These are phyloP conservation scores for Chiroxiphia lanceolata DNA, from an alignment of 2,797 vertebrate species.

Conservation along the genomic window DNA sequence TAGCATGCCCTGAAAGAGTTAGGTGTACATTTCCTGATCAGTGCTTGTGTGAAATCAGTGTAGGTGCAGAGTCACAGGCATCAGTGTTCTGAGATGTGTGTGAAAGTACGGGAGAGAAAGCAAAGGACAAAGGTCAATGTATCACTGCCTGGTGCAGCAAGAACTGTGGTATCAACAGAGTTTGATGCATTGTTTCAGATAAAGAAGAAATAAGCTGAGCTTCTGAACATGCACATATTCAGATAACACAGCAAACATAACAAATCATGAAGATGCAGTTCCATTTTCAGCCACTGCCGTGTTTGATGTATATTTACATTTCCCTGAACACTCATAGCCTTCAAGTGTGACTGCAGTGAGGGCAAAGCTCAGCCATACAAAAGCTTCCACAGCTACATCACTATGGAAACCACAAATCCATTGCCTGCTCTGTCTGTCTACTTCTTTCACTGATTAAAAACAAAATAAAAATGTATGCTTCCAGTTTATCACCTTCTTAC, in stretches of 20 bases:
- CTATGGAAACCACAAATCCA: conserved; percentile 62
- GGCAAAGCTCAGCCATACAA: background rate
- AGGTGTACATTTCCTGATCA: background rate
- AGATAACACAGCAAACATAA: background rate
- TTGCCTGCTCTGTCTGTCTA: background rate
- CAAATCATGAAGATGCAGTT: background rate
- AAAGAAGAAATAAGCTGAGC: background rate
- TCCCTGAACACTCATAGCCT: background rate
- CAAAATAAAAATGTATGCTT: background rate
- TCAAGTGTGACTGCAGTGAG: conserved; percentile 5
- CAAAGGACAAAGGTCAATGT: background rate
- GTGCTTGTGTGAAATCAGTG: background rate
- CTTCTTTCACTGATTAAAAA: background rate
- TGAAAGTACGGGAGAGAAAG: background rate
- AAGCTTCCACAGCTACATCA: conserved; percentile 21
- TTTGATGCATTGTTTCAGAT: background rate
- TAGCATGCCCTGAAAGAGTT: background rate
- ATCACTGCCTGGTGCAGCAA: background rate
- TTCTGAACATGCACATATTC: background rate
- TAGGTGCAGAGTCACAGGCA: background rate
- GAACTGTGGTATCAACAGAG: background rate
- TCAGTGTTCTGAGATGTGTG: background rate
- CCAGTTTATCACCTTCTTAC: background rate
- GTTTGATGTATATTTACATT: background rate
- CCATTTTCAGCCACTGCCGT: background rate